Percentiles rank a stretch among this genome's conserved stretches.
phyloP scores from a whole-genome alignment of 2,888 invertebrate genomes.

The Hedya salicella region DNA sequence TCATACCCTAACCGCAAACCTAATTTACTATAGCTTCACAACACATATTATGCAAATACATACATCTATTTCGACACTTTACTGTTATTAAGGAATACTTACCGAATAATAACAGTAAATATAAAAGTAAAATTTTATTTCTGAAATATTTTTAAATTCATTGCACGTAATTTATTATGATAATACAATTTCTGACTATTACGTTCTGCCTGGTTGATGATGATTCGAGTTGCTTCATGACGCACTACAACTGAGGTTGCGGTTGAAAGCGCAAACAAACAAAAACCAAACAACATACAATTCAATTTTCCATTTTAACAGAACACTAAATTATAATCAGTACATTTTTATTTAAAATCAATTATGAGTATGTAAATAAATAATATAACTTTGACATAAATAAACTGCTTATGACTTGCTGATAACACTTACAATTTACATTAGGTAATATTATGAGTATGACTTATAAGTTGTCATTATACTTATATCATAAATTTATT shows the following conservation, averaged over 20 bases:
- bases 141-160: constrained; percentile 2
- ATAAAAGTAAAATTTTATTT: constrained; percentile 2
- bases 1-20: not conserved
- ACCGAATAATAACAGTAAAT: constrained; percentile 13
- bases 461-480: constrained; percentile 30
- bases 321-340: constrained; percentile 22
- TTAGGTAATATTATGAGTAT: constrained; percentile 33
- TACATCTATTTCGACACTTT: constrained; percentile 14
- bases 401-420: constrained; percentile 10
- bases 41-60: constrained; percentile 35
- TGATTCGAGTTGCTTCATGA: constrained; percentile 17
- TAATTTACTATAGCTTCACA: constrained; percentile 9
- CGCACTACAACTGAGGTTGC: not conserved
- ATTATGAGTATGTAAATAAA: constrained; percentile 31
- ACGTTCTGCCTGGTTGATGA: constrained; percentile 18
- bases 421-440: constrained; percentile 31
- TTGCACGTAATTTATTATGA: constrained; percentile 24
- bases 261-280: not conserved
- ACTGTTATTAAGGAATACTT: constrained; percentile 14
- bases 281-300: constrained; percentile 1
- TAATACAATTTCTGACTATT: constrained; percentile 5
- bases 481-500: constrained; percentile 27
- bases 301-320: constrained; percentile 2
- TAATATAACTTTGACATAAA: constrained; percentile 27
- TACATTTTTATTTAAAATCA: constrained; percentile 15